Conservation (phyloP, 2,888 invertebrate species). For the Chironomus tentans region DNA sequence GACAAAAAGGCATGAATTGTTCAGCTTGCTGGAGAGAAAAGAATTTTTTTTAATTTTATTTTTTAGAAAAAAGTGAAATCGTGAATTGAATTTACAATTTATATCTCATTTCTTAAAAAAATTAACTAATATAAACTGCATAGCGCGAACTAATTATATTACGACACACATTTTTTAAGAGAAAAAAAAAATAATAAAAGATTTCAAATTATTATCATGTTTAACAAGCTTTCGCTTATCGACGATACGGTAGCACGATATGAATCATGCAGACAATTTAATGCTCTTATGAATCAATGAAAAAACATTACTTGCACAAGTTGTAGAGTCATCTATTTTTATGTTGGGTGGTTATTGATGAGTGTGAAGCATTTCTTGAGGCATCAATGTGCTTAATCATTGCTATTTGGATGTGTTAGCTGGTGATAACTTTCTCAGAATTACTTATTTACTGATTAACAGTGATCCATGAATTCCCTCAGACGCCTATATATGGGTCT, state of each 20-base stretch:
- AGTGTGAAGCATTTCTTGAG: no score
- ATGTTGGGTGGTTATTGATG: no score
- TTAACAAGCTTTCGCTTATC: not conserved
- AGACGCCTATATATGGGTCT: no score
- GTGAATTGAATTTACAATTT: conserved; percentile 21
- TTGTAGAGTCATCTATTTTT: no score
- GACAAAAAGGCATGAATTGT: not conserved
- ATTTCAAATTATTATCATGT: not conserved
- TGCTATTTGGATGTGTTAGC: no score
- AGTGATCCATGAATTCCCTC: no score
- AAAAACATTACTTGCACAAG: no score
- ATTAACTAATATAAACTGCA: not conserved
- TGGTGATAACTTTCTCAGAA: no score
- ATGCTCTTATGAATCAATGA: no score
- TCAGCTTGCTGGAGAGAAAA: conserved; percentile 3
- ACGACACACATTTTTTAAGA: not conserved
- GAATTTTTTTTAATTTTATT: conserved; percentile 8
- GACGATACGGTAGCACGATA: not conserved
- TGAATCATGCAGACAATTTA: no score
- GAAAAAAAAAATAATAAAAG: not conserved
- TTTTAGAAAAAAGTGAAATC: conserved; percentile 14
- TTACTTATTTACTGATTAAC: no score
- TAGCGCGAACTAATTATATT: not conserved
- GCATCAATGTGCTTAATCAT: no score
- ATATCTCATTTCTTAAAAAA: not conserved